phyloP scores from a whole-genome alignment of 2,113 vertebrate species.

The Proterorhinus semilunaris region DNA sequence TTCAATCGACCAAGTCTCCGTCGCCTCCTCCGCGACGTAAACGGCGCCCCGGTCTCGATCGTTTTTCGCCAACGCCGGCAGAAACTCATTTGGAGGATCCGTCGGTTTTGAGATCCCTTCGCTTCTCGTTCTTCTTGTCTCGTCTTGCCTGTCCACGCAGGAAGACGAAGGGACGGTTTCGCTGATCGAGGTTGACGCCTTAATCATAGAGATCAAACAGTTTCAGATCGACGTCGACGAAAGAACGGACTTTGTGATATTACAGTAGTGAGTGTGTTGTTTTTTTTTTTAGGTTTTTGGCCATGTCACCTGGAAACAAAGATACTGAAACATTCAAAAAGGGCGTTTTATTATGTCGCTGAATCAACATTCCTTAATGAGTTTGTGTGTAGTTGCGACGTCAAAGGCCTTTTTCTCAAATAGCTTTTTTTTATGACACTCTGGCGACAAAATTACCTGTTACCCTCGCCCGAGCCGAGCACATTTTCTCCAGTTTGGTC shows the following conservation, averaged over 20 bases:
- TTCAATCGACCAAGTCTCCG: background rate
- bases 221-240: slow-evolving; percentile 21
- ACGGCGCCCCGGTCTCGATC: background rate
- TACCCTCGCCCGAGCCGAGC: no score
- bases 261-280: no score
- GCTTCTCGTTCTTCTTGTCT: background rate
- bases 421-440: no score
- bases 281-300: no score
- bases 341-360: no score
- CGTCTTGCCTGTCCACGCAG: background rate
- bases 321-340: no score
- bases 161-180: background rate
- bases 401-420: no score
- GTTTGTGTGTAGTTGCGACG: no score
- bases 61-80: background rate
- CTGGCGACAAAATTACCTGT: no score
- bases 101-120: slow-evolving; percentile 34
- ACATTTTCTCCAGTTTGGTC: no score
- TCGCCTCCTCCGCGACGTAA: background rate
- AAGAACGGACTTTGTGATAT: background rate
- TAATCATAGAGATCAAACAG: slow-evolving; percentile 48
- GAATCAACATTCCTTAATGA: no score
- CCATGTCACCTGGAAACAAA: no score
- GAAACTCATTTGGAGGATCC: background rate
- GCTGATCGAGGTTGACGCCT: slow-evolving; percentile 21